Evolutionary conservation across 2,888 invertebrate species (phyloP), one percentile per base, ranked within the genome.

Genomic region (Drosophila austrosaltans): DNA sequence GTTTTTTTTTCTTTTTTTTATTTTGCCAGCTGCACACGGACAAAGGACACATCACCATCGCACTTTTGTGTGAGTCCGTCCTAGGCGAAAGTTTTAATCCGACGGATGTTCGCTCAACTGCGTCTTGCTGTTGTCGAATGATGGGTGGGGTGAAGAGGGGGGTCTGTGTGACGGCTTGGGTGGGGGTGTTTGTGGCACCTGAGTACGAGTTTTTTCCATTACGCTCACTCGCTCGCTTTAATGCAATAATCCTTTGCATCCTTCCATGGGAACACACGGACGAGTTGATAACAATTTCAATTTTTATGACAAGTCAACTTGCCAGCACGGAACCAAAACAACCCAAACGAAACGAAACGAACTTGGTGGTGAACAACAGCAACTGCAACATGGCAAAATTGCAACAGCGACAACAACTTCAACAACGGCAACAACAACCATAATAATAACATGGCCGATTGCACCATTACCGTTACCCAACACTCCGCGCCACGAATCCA

Each of bases 231-330:
- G 65, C 72, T 57, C 61, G 44, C 68, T 63, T 86, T 89, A 86
- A 89, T 89, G 85, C 89, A 89, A 86, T 88, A 88, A 88, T 86
- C 89, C 87, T 77, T 75, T 39, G 72, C 76, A 74, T 75, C 80
- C 48, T 48, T 79, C 75, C 79, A 77, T 89, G 22, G 57, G 12
- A 48, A 48, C 80, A 88, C 89, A 84, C 87, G 86, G 86, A 82
- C 81, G 88, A 88, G 81, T 86, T 89, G 85, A 86, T 86, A 86
- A 89, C 86, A 88, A 86, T 86, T 86, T 89, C 86, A 86, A 86
- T 86, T 86, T 87, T 86, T 88, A 85, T 79, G 89, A 88, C 85
- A 89, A 86, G 81, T 89, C 81, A 82, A 84, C 79, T 78, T 73
- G 72, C 84, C 71, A 68, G 66, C 70, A 65, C 66, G 65, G 56